Evolutionary conservation across 2,113 vertebrate species (phyloP), one percentile per base, ranked within the genome.

Genomic region (Stegastes partitus): DNA sequence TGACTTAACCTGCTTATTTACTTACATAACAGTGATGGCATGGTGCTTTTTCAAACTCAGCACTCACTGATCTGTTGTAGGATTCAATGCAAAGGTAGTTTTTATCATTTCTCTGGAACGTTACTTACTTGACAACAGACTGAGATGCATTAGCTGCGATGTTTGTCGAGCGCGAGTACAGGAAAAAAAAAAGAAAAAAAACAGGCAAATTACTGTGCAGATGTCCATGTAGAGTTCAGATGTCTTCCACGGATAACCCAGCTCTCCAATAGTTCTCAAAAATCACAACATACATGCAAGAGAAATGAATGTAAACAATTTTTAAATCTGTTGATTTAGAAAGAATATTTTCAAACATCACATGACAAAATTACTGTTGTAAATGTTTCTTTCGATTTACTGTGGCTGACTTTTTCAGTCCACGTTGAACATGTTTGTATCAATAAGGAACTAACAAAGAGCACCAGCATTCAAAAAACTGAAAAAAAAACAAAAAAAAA

Each of bases 391-490:
- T 81, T 83, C 47, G 2, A 51, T 79, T 44, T 71, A 58, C 44
- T 81, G 71, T 77, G 84, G 57, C 37, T 63, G 53, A 71, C 53
- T 14, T 44, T 74, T 34, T 87, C 62, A 44, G 68, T 79, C 74
- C 73, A 77, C 71, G 65, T 11, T 68, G n/a, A 81, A 79, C 50
- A 67, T 77, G 84, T 90, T 90, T 83, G 58, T 79, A 89, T 83
- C 68, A 82, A 89, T n/a, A 51, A 83, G 66, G 68, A 92, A 87
- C 77, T 86, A 87, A 86, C 81, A 83, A 81, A 21, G 55, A 93
- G 84, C 92, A 94, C 93, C 93, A 93, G 93, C 93, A 93, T 92
- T 90, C 5, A 87, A 83, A 86, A 91, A 82, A 69, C 11, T 64
- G 55, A 67, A 42, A 19, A 74, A 65, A 55, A 54, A 63, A 64